A percentile compares a stretch with the other conserved stretches of the same genome.
phyloP scores from a whole-genome alignment of 2,797 vertebrate species.

The Protosalanx chinensis region DNA sequence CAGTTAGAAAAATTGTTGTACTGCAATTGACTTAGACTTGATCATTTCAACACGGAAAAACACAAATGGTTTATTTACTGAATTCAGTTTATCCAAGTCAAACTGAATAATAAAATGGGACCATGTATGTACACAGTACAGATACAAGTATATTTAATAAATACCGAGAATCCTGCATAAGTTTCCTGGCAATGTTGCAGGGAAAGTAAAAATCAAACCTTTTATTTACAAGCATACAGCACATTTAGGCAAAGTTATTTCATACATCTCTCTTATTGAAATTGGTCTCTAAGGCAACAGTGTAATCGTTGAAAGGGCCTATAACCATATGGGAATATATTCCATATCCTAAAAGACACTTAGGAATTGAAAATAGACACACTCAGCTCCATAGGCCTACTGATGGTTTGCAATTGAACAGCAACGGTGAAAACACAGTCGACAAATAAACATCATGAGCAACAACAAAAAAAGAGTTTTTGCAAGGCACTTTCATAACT shows the following conservation, averaged over 20 bases:
- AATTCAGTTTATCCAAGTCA: constrained; percentile 60
- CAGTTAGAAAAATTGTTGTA: neutral
- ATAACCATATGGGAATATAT: constrained; percentile 35
- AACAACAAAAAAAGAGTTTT: constrained; percentile 56
- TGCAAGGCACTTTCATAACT: constrained; percentile 69
- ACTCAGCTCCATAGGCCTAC: constrained; percentile 31
- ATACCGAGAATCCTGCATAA: constrained; percentile 58
- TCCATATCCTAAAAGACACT: constrained; percentile 47
- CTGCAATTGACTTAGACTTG: constrained; percentile 6
- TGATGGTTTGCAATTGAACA: constrained; percentile 20
- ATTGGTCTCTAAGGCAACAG: constrained; percentile 48
- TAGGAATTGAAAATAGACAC: constrained; percentile 26
- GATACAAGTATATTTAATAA: constrained; percentile 74
- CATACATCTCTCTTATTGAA: constrained; percentile 31
- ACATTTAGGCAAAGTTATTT: constrained; percentile 33
- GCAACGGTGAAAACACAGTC: constrained; percentile 11
- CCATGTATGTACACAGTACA: constrained; percentile 74
- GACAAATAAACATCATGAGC: neutral
- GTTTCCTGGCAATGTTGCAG: constrained; percentile 48
- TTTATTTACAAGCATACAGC: constrained; percentile 65
- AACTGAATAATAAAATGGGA: constrained; percentile 60
- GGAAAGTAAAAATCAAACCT: constrained; percentile 53
- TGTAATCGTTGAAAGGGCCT: constrained; percentile 39
- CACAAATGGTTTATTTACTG: constrained; percentile 62
- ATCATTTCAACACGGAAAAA: constrained; percentile 41